Percentiles rank a stretch among this genome's conserved stretches.
Evolutionary conservation across 2,113 vertebrate species (phyloP).

Genomic region (Anguilla japonica): DNA sequence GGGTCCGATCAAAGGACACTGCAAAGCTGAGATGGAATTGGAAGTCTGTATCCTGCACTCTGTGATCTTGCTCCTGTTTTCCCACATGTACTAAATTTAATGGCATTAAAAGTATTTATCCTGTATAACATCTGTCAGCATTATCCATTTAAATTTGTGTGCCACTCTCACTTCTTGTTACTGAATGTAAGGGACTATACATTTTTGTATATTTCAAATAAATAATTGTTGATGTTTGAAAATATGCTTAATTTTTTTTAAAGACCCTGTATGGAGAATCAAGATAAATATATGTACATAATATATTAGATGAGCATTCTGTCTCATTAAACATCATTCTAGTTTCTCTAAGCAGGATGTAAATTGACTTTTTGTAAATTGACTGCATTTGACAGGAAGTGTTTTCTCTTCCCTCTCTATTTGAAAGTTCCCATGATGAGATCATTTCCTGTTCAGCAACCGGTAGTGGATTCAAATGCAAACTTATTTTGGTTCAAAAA

Average conservation of each 20-base stretch:
- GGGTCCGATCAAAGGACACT: not conserved
- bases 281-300: not conserved
- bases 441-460: conserved; percentile 46
- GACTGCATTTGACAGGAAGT: no score
- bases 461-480: conserved; percentile 39
- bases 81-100: not conserved
- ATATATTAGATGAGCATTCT: not conserved
- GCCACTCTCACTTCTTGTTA: no score
- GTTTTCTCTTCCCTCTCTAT: conserved; percentile 26
- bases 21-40: not conserved
- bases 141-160: no score
- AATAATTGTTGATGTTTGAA: no score
- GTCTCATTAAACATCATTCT: not conserved
- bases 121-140: not conserved
- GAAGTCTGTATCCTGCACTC: not conserved
- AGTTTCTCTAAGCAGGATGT: not conserved
- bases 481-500: conserved; percentile 42
- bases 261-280: no score
- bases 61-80: not conserved
- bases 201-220: no score
- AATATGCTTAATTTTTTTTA: no score
- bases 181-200: no score
- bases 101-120: not conserved
- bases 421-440: conserved; percentile 39
- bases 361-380: no score